Conservation (phyloP, 2,888 invertebrate genomes). For the Cephus sareptanus region DNA sequence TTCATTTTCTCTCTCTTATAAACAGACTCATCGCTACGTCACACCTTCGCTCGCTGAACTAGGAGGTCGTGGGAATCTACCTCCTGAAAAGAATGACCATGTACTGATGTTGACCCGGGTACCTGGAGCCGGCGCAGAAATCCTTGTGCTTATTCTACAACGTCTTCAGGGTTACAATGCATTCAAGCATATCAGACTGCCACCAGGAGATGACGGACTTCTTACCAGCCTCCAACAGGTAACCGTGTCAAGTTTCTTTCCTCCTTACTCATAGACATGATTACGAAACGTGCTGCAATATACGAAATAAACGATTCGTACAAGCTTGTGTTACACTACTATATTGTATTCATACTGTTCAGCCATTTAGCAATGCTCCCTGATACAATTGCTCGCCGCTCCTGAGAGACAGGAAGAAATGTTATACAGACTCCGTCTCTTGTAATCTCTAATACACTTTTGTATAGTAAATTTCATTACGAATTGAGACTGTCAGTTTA, state of each 20-base stretch:
- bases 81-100: constrained; percentile 67
- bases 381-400: too few species aligned
- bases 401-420: too few species aligned
- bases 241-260: constrained; percentile 18
- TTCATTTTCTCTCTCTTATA: background rate
- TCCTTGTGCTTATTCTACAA: constrained; percentile 71
- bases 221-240: constrained; percentile 64
- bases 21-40: constrained; percentile 55
- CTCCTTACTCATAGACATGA: background rate
- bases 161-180: constrained; percentile 71
- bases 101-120: constrained; percentile 72
- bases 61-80: constrained; percentile 59
- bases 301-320: background rate
- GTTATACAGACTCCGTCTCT: background rate
- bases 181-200: constrained; percentile 70
- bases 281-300: background rate
- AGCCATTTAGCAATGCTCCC: background rate
- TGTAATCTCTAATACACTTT: background rate
- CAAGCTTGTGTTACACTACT: background rate
- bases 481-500: background rate
- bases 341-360: background rate
- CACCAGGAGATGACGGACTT: constrained; percentile 54
- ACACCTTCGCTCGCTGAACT: constrained; percentile 69
- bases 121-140: constrained; percentile 72
- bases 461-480: background rate